A percentile compares a stretch with the other conserved stretches of the same genome.
phyloP scores from a whole-genome alignment of 1,140 invertebrate genomes.

The Zaprionus nigranus region DNA sequence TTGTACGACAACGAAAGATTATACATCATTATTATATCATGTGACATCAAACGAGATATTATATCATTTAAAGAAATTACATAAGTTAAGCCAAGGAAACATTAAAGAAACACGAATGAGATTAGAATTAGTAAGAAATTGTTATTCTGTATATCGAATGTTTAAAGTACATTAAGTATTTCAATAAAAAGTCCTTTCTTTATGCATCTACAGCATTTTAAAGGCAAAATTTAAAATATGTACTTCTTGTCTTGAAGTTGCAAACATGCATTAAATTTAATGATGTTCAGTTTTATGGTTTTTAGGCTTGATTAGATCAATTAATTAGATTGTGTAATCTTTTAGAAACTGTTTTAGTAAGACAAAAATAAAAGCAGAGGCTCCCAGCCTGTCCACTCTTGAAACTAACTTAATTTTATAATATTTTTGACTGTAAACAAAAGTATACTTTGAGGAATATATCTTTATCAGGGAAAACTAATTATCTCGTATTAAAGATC shows the following conservation, averaged over 20 bases:
- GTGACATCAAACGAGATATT: slow-evolving; percentile 8
- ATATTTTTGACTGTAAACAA: not conserved
- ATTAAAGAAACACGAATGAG: slow-evolving; percentile 53
- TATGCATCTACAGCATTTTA: not conserved
- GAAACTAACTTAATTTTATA: not conserved
- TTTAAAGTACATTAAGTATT: not conserved
- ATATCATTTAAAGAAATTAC: slow-evolving; percentile 17
- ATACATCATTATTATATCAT: slow-evolving; percentile 4
- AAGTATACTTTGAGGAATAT: not conserved
- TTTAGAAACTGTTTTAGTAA: not conserved
- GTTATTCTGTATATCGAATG: not conserved
- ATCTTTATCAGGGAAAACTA: not conserved
- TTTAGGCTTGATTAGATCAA: not conserved
- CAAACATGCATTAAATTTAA: not conserved
- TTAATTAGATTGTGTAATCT: not conserved
- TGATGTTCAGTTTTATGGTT: not conserved
- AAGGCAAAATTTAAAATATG: not conserved
- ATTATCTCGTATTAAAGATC: not conserved
- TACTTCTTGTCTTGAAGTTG: not conserved
- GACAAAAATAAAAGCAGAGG: not conserved
- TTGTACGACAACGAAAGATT: not conserved
- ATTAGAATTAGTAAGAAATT: slow-evolving; percentile 53
- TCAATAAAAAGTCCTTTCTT: not conserved
- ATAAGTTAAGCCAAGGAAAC: slow-evolving; percentile 52
- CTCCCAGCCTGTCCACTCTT: not conserved